A percentile compares a stretch with the other conserved stretches of the same genome.
Evolutionary conservation across 2,113 vertebrate genomes (phyloP).

Genomic region (Pungitius pungitius): DNA sequence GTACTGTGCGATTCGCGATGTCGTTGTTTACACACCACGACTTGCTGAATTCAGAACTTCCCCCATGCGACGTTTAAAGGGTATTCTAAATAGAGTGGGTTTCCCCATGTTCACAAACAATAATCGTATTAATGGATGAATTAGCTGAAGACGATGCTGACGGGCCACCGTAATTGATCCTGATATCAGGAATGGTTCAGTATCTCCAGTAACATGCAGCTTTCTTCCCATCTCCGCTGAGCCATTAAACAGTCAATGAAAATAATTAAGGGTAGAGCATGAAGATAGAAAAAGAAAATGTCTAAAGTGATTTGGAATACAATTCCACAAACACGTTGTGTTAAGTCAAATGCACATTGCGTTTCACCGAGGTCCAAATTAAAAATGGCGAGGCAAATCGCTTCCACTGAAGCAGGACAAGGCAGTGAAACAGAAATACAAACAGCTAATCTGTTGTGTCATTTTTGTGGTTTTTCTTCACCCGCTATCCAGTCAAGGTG

Average conservation of each 20-base stretch:
- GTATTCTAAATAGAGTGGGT: too few species aligned
- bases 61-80: too few species aligned
- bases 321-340: background rate
- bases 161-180: background rate
- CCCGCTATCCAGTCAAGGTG: background rate
- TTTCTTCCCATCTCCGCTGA: background rate
- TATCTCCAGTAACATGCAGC: background rate
- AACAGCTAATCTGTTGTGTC: conserved; percentile 15
- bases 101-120: conserved; percentile 18
- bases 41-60: too few species aligned
- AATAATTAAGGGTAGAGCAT: background rate
- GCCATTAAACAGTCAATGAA: background rate
- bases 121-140: background rate
- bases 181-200: background rate
- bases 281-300: background rate
- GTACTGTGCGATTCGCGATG: conserved; percentile 46
- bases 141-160: background rate
- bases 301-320: background rate
- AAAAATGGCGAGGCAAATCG: conserved; percentile 12
- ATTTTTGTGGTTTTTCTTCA: background rate
- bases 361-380: conserved; percentile 14
- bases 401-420: conserved; percentile 4
- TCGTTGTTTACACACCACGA: too few species aligned
- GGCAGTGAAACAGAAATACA: conserved; percentile 11
- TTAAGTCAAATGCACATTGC: background rate